phyloP scores from a whole-genome alignment of 2,888 invertebrate genomes.

The Onchidella celtica region DNA sequence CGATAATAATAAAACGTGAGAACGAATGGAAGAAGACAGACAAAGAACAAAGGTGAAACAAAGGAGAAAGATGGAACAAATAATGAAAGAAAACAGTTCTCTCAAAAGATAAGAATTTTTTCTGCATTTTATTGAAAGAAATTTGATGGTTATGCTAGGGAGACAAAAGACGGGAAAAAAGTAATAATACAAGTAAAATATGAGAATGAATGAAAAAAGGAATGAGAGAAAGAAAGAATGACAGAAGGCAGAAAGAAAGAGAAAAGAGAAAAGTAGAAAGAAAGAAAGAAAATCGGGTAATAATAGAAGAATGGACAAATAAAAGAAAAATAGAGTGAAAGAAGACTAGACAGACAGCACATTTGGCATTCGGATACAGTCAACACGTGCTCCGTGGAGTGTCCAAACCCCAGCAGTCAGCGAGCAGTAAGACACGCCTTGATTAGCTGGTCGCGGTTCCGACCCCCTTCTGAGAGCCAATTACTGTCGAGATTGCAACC shows the following conservation, averaged over 20 bases:
- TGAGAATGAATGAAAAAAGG: neutral
- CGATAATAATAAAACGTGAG: too few species aligned
- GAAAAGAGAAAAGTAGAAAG: neutral
- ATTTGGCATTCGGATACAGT: too few species aligned
- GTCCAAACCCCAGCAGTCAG: neutral
- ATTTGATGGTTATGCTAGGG: too few species aligned
- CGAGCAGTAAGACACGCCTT: neutral
- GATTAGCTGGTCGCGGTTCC: neutral
- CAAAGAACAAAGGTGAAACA: too few species aligned
- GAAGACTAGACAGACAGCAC: neutral
- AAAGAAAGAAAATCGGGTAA: neutral
- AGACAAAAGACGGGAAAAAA: neutral
- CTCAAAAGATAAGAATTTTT: too few species aligned
- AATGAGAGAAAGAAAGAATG: neutral
- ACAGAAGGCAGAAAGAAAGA: neutral
- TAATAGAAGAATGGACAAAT: neutral
- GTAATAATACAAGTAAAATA: neutral
- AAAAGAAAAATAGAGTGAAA: slow-evolving; percentile 23
- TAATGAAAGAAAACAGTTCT: too few species aligned
- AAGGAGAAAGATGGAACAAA: too few species aligned
- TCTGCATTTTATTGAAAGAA: too few species aligned
- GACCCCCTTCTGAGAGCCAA: neutral
- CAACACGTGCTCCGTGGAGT: too few species aligned
- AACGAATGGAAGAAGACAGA: too few species aligned
- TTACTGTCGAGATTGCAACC: neutral